phyloP scores from a whole-genome alignment of 2,888 invertebrate genomes.

The Caenorhabditis imperialis region DNA sequence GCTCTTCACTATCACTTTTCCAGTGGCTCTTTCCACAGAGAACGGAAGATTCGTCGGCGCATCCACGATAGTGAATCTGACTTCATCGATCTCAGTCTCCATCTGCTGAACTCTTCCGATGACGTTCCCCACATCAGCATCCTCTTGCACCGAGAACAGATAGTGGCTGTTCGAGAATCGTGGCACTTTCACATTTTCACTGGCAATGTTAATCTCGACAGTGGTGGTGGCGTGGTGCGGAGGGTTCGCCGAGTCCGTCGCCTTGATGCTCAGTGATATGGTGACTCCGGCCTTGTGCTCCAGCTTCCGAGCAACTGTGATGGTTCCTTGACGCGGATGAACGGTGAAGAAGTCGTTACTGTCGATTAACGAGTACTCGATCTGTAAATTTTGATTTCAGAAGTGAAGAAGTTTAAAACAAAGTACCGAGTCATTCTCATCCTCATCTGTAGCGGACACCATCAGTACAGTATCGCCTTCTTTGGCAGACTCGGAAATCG shows the following conservation, averaged over 20 bases:
- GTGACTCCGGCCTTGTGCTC: constrained; percentile 83
- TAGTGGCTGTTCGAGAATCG: constrained; percentile 85
- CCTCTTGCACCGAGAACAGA: constrained; percentile 88
- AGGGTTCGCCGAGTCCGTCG: constrained; percentile 87
- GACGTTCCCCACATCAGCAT: constrained; percentile 83
- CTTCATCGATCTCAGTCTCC: constrained; percentile 60
- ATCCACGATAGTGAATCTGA: constrained; percentile 61
- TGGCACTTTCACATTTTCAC: constrained; percentile 82
- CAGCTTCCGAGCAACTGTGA: constrained; percentile 52
- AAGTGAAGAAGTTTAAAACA: no score
- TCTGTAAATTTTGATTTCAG: no score
- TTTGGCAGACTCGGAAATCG: constrained; percentile 57
- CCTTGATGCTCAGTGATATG: constrained; percentile 91
- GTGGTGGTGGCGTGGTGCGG: constrained; percentile 86
- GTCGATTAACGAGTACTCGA: constrained; percentile 58
- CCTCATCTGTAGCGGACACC: constrained; percentile 64
- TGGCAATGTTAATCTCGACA: constrained; percentile 85
- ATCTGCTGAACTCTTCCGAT: constrained; percentile 69
- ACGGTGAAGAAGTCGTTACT: constrained; percentile 47
- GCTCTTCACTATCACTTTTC: constrained; percentile 89
- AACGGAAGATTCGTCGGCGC: constrained; percentile 80
- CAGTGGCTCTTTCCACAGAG: constrained; percentile 88
- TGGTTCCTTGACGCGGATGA: constrained; percentile 59
- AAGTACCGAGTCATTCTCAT: constrained; percentile 46
- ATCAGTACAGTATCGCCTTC: constrained; percentile 65